Evolutionary conservation across 2,797 vertebrate genomes (phyloP).

Genomic region (Aselliscus stoliczkanus): DNA sequence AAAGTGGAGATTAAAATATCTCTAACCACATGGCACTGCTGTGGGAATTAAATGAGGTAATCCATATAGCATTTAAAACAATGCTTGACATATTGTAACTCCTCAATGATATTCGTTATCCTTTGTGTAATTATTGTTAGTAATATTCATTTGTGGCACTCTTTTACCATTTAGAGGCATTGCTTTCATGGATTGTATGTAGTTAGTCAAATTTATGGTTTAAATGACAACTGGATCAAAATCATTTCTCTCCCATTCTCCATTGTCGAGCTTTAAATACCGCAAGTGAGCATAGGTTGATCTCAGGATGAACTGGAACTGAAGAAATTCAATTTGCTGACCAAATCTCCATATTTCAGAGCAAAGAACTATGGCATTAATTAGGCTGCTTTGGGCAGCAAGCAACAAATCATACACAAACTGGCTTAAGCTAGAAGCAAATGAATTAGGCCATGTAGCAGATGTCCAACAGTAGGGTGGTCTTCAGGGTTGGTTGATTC

Average conservation of each 20-base stretch:
- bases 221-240: not conserved
- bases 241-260: not conserved
- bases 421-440: not conserved
- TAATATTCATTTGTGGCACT: not conserved
- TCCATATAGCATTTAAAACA: not conserved
- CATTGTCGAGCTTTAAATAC: not conserved
- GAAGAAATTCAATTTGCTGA: not conserved
- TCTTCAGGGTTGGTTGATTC: not conserved
- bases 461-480: not conserved
- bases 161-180: not conserved
- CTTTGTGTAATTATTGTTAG: not conserved
- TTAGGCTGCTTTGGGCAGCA: not conserved
- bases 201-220: constrained; percentile 12
- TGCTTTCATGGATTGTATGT: not conserved
- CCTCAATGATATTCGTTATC: not conserved
- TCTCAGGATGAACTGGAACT: not conserved
- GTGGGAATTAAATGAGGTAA: constrained; percentile 17
- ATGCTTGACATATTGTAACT: not conserved
- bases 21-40: not conserved
- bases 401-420: not conserved
- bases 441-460: not conserved
- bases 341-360: not conserved
- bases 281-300: not conserved
- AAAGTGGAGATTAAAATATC: constrained; percentile 47
- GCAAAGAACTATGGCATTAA: not conserved